These are phyloP conservation scores for Rotaria sp. DNA, from an alignment of 2,888 invertebrate species.

Conservation along the genomic window DNA sequence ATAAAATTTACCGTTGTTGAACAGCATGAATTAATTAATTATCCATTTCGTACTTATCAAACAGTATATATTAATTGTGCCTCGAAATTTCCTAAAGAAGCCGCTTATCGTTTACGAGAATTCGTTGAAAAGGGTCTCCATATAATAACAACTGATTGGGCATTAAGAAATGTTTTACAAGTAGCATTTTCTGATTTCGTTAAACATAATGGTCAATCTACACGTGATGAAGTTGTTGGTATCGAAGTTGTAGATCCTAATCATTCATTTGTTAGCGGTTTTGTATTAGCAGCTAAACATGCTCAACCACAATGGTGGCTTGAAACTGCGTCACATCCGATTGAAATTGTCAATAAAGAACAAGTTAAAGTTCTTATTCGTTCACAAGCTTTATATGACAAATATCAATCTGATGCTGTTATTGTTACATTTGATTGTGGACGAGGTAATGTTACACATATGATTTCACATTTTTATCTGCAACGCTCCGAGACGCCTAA, in stretches of 20 bases:
- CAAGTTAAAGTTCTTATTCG: neutral
- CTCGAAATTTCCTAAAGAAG: neutral
- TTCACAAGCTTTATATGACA: neutral
- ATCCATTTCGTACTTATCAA: neutral
- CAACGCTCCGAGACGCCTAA: neutral
- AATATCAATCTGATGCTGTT: neutral
- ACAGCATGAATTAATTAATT: neutral
- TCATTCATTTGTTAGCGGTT: neutral
- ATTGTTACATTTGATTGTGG: neutral
- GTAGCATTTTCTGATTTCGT: neutral
- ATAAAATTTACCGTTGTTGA: neutral
- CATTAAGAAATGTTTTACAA: neutral
- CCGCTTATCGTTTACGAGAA: neutral
- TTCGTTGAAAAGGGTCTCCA: neutral
- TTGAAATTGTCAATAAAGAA: neutral
- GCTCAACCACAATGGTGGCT: neutral
- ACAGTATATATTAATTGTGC: neutral
- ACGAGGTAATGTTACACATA: slow-evolving; percentile 4
- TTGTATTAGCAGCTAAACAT: neutral
- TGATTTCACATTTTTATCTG: slow-evolving; percentile 4
- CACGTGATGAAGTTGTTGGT: neutral
- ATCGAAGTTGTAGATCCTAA: neutral
- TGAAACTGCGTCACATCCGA: neutral
- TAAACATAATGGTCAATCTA: neutral
- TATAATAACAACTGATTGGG: slow-evolving; percentile 1